A percentile compares a stretch with the other conserved stretches of the same genome.
These are phyloP conservation scores for Takifugu flavidus DNA, from an alignment of 2,113 vertebrate genomes.

Conservation along the genomic window DNA sequence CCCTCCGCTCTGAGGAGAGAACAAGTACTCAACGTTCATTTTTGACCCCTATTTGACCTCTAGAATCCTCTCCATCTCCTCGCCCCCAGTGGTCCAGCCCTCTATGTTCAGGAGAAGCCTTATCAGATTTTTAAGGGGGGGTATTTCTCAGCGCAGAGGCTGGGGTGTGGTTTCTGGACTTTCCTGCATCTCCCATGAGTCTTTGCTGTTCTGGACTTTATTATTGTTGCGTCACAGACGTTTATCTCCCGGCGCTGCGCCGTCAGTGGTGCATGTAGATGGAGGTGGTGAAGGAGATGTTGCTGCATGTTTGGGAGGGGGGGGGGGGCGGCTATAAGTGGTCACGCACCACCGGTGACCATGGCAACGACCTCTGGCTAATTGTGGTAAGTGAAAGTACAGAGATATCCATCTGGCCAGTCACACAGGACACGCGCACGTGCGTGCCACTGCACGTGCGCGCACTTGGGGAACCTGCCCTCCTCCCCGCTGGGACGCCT, in stretches of 20 bases:
- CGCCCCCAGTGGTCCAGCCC: conserved; percentile 5
- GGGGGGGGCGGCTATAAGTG: conserved; percentile 40
- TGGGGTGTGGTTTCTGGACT: conserved; percentile 25
- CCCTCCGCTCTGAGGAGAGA: neutral
- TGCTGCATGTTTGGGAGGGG: neutral
- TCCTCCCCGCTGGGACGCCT: conserved; percentile 21
- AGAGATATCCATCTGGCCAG: conserved; percentile 51
- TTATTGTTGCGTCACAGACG: too few relatives aligned
- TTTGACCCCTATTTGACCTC: neutral
- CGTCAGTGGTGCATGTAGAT: conserved; percentile 9
- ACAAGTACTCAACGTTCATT: neutral
- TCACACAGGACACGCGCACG: conserved; percentile 15
- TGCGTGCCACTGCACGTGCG: conserved; percentile 11
- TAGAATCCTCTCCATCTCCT: neutral
- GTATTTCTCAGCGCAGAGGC: conserved; percentile 30
- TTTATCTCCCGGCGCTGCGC: too few relatives aligned
- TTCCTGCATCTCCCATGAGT: conserved; percentile 34
- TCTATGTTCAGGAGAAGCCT: conserved; percentile 37
- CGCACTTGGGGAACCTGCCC: conserved; percentile 30
- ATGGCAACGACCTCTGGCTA: conserved; percentile 64
- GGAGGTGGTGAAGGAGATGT: neutral
- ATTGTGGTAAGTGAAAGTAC: conserved; percentile 56
- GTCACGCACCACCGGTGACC: conserved; percentile 47
- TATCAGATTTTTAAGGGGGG: conserved; percentile 26
- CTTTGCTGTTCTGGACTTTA: neutral